phyloP scores from a whole-genome alignment of 2,888 invertebrate genomes.

The Anticlea derivata region DNA sequence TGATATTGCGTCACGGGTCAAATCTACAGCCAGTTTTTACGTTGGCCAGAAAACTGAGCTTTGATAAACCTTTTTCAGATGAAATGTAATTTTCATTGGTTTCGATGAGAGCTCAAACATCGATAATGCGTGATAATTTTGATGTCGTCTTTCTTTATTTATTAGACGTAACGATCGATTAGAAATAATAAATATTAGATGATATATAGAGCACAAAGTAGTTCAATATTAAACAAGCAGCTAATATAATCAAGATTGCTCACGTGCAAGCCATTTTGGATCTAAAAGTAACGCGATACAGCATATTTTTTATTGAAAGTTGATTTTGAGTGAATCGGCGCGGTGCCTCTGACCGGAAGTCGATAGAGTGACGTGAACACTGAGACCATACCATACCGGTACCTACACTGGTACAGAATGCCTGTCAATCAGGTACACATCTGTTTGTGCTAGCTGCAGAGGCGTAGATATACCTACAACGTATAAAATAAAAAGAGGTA shows the following conservation, averaged over 20 bases:
- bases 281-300: background rate
- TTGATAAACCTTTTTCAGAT: slow-evolving; percentile 14
- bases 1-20: slow-evolving; percentile 55
- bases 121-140: background rate
- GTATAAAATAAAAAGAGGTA: background rate
- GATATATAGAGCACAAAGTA: too few relatives aligned
- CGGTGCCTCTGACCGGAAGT: slow-evolving; percentile 8
- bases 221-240: too few relatives aligned
- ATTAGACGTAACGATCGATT: too few relatives aligned
- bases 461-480: slow-evolving; percentile 13
- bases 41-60: slow-evolving; percentile 13
- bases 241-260: too few relatives aligned
- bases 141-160: too few relatives aligned
- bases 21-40: slow-evolving; percentile 35
- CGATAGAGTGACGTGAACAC: slow-evolving; percentile 14
- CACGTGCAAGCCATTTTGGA: background rate
- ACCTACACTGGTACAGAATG: slow-evolving; percentile 12
- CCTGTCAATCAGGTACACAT: slow-evolving; percentile 22
- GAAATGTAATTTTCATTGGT: slow-evolving; percentile 16
- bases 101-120: background rate
- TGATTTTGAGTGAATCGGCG: slow-evolving; percentile 1
- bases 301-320: background rate
- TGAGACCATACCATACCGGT: background rate
- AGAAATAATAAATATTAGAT: too few relatives aligned
- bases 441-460: slow-evolving; percentile 15